phyloP scores from a whole-genome alignment of 1,140 invertebrate species.

The Leptinotarsa texana region DNA sequence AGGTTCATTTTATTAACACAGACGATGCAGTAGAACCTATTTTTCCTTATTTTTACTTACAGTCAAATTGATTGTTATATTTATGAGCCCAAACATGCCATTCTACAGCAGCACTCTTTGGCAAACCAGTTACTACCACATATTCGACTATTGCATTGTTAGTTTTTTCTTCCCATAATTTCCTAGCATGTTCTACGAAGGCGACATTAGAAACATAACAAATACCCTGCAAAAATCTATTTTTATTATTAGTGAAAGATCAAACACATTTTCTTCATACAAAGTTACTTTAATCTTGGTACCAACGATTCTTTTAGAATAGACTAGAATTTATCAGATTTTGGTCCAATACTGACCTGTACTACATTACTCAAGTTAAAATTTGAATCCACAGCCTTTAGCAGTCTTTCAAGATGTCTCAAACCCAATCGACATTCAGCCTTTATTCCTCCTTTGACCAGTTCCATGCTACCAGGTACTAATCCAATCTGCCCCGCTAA shows the following conservation, averaged over 20 bases:
- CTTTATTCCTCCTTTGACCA: slow-evolving; percentile 70
- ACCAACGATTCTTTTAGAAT: not conserved
- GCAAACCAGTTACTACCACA: slow-evolving; percentile 79
- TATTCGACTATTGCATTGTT: slow-evolving; percentile 86
- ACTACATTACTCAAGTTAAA: slow-evolving; percentile 78
- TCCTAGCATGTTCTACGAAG: slow-evolving; percentile 72
- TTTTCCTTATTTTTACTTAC: slow-evolving; percentile 60
- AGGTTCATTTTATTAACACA: too few relatives aligned
- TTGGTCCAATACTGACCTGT: slow-evolving; percentile 57
- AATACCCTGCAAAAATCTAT: slow-evolving; percentile 63
- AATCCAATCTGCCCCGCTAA: slow-evolving; percentile 87
- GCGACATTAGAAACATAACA: slow-evolving; percentile 77
- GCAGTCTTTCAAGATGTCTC: slow-evolving; percentile 78
- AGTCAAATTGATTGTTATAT: slow-evolving; percentile 84
- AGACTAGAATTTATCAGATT: not conserved
- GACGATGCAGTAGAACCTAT: too few relatives aligned
- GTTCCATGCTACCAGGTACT: slow-evolving; percentile 81
- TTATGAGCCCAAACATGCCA: slow-evolving; percentile 91
- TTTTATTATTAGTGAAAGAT: not conserved
- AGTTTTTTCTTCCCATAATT: slow-evolving; percentile 80
- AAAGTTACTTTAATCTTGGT: not conserved
- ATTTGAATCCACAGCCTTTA: slow-evolving; percentile 76
- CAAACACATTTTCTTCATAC: not conserved
- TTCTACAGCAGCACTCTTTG: slow-evolving; percentile 80
- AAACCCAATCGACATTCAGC: slow-evolving; percentile 80